A percentile compares a stretch with the other conserved stretches of the same genome.
Evolutionary conservation across 1,140 invertebrate genomes (phyloP).

Genomic region (Ostrea denselamellosa): DNA sequence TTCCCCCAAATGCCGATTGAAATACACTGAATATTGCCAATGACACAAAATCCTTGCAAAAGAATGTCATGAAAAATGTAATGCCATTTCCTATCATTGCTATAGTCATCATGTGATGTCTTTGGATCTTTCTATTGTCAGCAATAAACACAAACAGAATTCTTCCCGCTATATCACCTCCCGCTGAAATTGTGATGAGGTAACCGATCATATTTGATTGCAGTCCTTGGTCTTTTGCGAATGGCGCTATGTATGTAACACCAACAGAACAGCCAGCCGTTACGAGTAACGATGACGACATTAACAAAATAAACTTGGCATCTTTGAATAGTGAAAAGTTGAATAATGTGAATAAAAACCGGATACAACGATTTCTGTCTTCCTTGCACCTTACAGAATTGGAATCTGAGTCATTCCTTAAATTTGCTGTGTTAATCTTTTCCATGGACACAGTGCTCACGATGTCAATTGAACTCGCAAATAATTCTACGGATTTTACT

Average conservation of each 20-base stretch:
- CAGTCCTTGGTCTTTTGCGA: conserved; percentile 17
- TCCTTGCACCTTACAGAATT: background rate
- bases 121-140: conserved; percentile 35
- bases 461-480: background rate
- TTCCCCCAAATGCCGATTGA: conserved; percentile 36
- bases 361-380: background rate
- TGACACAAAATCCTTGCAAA: conserved; percentile 25
- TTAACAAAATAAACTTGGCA: conserved; percentile 24
- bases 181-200: conserved; percentile 32
- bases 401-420: background rate
- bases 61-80: background rate
- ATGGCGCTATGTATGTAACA: conserved; percentile 39
- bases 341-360: background rate
- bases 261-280: conserved; percentile 29
- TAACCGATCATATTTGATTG: conserved; percentile 8
- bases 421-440: background rate
- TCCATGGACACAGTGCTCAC: background rate
- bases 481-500: background rate
- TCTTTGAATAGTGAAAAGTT: conserved; percentile 35
- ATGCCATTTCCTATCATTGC: conserved; percentile 30
- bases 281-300: background rate
- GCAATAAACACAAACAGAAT: background rate
- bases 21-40: conserved; percentile 27
- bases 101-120: conserved; percentile 42
- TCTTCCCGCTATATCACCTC: conserved; percentile 26